phyloP scores from a whole-genome alignment of 2,797 vertebrate genomes.

The Sebastes paucispinis region DNA sequence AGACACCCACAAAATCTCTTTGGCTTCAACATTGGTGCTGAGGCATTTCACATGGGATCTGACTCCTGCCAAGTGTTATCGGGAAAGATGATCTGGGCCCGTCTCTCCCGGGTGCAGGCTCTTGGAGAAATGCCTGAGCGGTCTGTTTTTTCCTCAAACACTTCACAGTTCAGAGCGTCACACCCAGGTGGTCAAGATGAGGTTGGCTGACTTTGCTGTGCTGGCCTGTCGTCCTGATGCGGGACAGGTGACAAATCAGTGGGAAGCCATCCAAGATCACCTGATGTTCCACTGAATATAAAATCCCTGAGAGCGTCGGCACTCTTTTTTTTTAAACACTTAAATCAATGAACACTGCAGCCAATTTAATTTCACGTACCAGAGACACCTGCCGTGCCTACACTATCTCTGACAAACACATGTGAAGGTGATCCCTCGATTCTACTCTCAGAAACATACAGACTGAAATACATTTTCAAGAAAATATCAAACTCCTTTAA shows the following conservation, averaged over 20 bases:
- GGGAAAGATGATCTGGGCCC: constrained; percentile 60
- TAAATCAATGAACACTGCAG: constrained; percentile 60
- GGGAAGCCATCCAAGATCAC: constrained; percentile 63
- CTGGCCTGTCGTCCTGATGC: constrained; percentile 8
- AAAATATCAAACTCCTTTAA: constrained; percentile 68
- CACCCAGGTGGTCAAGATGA: constrained; percentile 68
- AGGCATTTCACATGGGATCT: constrained; percentile 58
- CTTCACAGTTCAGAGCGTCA: constrained; percentile 40
- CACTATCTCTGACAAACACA: constrained; percentile 65
- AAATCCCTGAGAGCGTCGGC: constrained; percentile 7
- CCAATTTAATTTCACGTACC: constrained; percentile 59
- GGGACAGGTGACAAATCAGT: constrained; percentile 59
- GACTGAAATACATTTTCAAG: constrained; percentile 56
- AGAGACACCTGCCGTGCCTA: constrained; percentile 49
- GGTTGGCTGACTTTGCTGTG: constrained; percentile 33
- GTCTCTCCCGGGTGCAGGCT: constrained; percentile 46
- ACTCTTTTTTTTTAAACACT: background rate
- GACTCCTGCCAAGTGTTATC: constrained; percentile 68
- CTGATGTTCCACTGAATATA: constrained; percentile 35
- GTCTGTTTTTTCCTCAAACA: constrained; percentile 39
- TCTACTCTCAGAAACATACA: constrained; percentile 23
- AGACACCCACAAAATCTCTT: constrained; percentile 63
- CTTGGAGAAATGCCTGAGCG: constrained; percentile 54
- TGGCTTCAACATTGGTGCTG: constrained; percentile 49
- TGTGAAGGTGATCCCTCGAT: constrained; percentile 44